Evolutionary conservation across 1,140 invertebrate genomes (phyloP).

Genomic region (Luehdorfia chinensis): DNA sequence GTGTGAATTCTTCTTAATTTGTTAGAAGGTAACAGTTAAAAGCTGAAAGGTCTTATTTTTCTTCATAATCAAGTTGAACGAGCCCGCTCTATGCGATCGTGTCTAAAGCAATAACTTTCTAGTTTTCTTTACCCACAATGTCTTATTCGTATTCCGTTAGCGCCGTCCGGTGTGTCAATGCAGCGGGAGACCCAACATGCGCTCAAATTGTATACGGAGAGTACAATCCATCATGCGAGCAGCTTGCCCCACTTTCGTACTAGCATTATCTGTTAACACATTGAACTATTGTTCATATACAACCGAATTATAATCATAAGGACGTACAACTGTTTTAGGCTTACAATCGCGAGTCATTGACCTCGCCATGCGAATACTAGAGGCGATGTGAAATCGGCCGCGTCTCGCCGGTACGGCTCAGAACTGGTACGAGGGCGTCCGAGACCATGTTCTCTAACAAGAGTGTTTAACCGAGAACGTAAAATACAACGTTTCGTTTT

Average conservation of each 20-base stretch:
- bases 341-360: slow-evolving; percentile 18
- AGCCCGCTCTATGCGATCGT: not conserved
- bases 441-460: slow-evolving; percentile 8
- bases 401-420: slow-evolving; percentile 11
- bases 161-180: slow-evolving; percentile 26
- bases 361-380: slow-evolving; percentile 20
- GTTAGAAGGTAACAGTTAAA: not conserved
- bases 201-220: slow-evolving; percentile 24
- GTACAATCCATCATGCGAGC: slow-evolving; percentile 29
- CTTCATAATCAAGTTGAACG: slow-evolving; percentile 3
- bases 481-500: slow-evolving; percentile 7
- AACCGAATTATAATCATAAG: slow-evolving; percentile 25
- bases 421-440: slow-evolving; percentile 27
- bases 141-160: slow-evolving; percentile 44
- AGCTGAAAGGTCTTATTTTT: slow-evolving; percentile 5
- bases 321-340: slow-evolving; percentile 25
- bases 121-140: slow-evolving; percentile 31
- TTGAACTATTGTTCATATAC: slow-evolving; percentile 22
- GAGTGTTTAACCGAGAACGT: not conserved
- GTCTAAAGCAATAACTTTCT: slow-evolving; percentile 38
- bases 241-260: slow-evolving; percentile 39
- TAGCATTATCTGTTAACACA: slow-evolving; percentile 26
- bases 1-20: not conserved
- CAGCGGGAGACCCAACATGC: slow-evolving; percentile 23
- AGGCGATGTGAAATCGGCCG: slow-evolving; percentile 41